Base-by-base conservation (phyloP, 2,797 vertebrate species). In the Pachyuromys duprasi region DNA sequence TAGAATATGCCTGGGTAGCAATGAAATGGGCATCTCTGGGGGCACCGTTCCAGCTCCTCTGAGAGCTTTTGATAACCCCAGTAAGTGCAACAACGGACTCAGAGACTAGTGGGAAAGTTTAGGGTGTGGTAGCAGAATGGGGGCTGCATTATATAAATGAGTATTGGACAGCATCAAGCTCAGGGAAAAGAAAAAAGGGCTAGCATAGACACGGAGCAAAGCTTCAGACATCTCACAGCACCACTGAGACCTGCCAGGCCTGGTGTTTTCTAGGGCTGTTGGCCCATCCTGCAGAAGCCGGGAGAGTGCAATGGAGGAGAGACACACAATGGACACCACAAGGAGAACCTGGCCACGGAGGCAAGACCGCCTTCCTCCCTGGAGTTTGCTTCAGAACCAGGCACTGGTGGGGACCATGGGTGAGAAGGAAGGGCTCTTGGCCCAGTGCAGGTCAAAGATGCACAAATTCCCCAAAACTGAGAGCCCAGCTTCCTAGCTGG, bases 41-140 rank as follows among this genome's bases (percentile, higher is more conserved):
- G 94, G 89, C 79, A 70, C 93, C 95, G 94, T 93, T 94, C 94
- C 45, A 94, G 95, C 93, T 95, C 96, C 97, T 89, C 82, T 89
- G 49, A 96, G 95, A 95, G 94, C 86, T 91, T 86, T 95, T 76
- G 92, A 88, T 75, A 87, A 87, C 89, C 96, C 97, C 96, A 95
- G 0, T 98, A 98, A 98, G 97, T 98, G 97, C 97, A 97, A 97
- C 67, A 97, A 96, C 33, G 92, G 92, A 95, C 69, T 97, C 95
- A 86, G 95, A 96, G 93, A 95, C 88, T 80, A 84, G 80, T 22
- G 53, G 94, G 76, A 1, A 82, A 74, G 67, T 92, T 39, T 24
- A 36, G 4, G 57, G 79, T 26, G 53, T 31, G 26, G 28, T 11
- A 45, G 86, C 39, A 33, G 69, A 31, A 45, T 74, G 53, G 63